phyloP scores from a whole-genome alignment of 2,797 vertebrate species.

The Halcyon chelicuti region DNA sequence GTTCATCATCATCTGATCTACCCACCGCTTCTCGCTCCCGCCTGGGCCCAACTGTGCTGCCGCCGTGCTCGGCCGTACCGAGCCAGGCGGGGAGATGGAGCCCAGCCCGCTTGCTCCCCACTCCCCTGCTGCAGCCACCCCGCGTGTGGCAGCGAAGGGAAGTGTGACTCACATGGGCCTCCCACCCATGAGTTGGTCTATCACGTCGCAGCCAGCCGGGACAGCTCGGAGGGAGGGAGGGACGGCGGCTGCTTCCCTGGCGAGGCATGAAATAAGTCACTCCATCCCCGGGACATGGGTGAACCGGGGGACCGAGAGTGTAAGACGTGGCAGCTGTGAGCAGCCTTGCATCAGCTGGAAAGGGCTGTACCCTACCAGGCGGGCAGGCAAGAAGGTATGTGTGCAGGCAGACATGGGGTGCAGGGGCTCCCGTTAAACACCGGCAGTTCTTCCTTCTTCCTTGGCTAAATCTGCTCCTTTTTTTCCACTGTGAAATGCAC shows the following conservation, averaged over 20 bases:
- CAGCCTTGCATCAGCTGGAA: background rate
- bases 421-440: background rate
- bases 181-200: slow-evolving; percentile 43
- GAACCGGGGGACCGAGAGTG: background rate
- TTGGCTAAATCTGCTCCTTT: background rate
- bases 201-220: slow-evolving; percentile 5
- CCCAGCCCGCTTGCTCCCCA: rapidly evolving
- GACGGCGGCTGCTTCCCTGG: background rate
- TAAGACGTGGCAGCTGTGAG: background rate
- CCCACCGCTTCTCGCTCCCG: background rate
- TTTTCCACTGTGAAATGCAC: background rate
- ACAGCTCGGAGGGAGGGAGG: background rate
- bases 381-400: background rate
- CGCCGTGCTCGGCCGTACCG: rapidly evolving
- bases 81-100: rapidly evolving
- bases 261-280: background rate
- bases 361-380: rapidly evolving
- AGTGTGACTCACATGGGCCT: slow-evolving; percentile 11
- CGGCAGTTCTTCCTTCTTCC: background rate
- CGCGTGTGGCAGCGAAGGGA: rapidly evolving
- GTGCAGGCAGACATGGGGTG: background rate
- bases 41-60: background rate
- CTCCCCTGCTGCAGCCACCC: background rate
- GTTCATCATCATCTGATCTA: slow-evolving; percentile 28
- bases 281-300: rapidly evolving